phyloP scores from a whole-genome alignment of 2,113 vertebrate species.

The Eulacestoma nigropectus region DNA sequence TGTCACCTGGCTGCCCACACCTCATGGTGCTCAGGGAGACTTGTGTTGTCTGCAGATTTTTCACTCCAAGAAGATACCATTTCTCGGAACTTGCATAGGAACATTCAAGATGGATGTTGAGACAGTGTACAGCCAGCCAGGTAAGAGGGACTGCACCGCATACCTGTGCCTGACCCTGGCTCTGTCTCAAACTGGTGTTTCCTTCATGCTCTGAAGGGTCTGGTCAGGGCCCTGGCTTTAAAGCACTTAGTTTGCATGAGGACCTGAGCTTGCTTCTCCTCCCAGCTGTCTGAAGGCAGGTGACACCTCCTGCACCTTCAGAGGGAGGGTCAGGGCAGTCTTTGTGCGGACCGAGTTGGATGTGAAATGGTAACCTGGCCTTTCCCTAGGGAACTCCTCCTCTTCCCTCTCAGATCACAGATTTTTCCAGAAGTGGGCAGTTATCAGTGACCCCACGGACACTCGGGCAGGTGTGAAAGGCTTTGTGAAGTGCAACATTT shows the following conservation, averaged over 20 bases:
- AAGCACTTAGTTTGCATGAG: not conserved
- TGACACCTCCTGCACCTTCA: not conserved
- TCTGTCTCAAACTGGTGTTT: not conserved
- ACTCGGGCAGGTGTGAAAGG: slow-evolving; percentile 86
- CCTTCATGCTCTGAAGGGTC: not conserved
- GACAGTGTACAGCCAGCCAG: slow-evolving; percentile 86
- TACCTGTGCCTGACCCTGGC: not conserved
- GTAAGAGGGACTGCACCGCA: slow-evolving; percentile 35
- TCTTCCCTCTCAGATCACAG: slow-evolving; percentile 78
- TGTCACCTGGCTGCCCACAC: not conserved
- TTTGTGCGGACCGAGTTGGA: accelerated
- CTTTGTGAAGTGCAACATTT: slow-evolving; percentile 87
- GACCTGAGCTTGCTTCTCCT: not conserved
- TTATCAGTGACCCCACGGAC: slow-evolving; percentile 86
- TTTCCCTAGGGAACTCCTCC: not conserved
- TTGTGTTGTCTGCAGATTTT: slow-evolving; percentile 78
- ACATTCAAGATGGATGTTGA: slow-evolving; percentile 88
- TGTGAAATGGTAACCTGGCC: not conserved
- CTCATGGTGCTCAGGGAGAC: not conserved
- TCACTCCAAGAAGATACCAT: slow-evolving; percentile 85
- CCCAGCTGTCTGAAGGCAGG: not conserved
- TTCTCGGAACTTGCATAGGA: slow-evolving; percentile 84
- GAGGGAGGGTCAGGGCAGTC: not conserved
- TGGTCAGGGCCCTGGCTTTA: not conserved
- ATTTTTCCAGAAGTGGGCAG: slow-evolving; percentile 95